These are phyloP conservation scores for Mycteria americana DNA, from an alignment of 2,797 vertebrate species.

Conservation along the genomic window DNA sequence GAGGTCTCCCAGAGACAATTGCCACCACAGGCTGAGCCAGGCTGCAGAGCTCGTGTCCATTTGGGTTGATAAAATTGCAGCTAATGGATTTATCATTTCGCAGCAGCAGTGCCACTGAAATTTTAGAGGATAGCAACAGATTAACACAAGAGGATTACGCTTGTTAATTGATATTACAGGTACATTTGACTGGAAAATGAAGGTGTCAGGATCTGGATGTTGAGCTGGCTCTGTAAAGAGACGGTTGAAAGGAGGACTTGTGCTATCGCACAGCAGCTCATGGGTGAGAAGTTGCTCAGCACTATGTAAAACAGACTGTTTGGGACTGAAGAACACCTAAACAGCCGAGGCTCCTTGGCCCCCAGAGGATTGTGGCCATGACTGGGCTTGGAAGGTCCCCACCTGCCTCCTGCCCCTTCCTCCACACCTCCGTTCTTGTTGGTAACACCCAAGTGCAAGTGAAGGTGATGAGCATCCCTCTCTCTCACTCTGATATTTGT, in stretches of 20 bases:
- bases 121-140: neutral
- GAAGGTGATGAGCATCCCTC: neutral
- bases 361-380: fast-evolving
- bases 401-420: neutral
- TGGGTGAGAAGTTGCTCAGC: neutral
- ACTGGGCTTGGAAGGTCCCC: neutral
- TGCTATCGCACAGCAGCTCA: neutral
- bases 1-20: neutral
- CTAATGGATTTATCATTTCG: neutral
- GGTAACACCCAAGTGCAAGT: neutral
- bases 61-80: neutral
- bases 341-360: neutral
- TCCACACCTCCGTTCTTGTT: neutral
- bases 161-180: neutral
- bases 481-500: neutral
- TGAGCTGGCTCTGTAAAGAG: neutral
- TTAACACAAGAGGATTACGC: neutral
- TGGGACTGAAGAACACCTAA: neutral
- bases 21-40: neutral
- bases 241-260: neutral
- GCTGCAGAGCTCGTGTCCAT: neutral
- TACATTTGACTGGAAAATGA: neutral
- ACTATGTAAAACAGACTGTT: neutral
- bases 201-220: neutral
- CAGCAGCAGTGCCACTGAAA: fast-evolving